Conservation (phyloP, 92 coral and sea anemone species). For the Heteractis magnifica region DNA sequence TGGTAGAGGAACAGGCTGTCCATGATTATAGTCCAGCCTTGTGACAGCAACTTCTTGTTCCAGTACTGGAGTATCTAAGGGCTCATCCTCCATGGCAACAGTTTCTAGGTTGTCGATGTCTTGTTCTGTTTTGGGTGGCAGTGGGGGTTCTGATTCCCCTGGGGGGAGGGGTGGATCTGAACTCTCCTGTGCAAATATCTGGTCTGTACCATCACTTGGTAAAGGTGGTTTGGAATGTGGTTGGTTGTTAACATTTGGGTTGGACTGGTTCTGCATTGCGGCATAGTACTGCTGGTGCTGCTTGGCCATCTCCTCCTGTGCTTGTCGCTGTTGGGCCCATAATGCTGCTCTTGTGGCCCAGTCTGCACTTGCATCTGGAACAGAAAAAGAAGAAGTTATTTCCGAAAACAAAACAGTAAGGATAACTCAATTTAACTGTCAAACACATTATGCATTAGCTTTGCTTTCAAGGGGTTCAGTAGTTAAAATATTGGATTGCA, state of each 20-base stretch:
- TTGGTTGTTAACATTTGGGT: constrained; percentile 22
- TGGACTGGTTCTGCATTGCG: constrained; percentile 33
- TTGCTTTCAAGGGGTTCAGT: no score
- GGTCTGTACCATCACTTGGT: constrained; percentile 35
- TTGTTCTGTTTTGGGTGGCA: constrained; percentile 62
- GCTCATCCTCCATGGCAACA: constrained; percentile 93
- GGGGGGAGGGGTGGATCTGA: constrained; percentile 76
- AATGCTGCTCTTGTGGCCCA: constrained; percentile 98
- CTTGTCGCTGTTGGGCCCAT: constrained; percentile 96
- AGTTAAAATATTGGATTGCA: no score
- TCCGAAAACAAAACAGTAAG: not conserved
- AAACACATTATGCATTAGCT: no score
- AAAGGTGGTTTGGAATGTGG: constrained; percentile 28
- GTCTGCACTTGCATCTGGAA: constrained; percentile 77
- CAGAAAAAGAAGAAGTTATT: constrained; percentile 16
- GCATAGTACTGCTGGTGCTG: constrained; percentile 69
- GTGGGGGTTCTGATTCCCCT: constrained; percentile 46
- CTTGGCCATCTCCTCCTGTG: constrained; percentile 79
- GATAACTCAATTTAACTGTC: no score
- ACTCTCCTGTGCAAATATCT: not conserved
- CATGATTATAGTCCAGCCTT: constrained; percentile 39
- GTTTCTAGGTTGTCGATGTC: constrained; percentile 72
- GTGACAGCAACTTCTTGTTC: constrained; percentile 26
- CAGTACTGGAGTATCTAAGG: constrained; percentile 27
- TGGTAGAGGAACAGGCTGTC: constrained; percentile 44